Percentiles rank a stretch among this genome's conserved stretches.
phyloP scores from a whole-genome alignment of 2,797 vertebrate genomes.

The Lindbergichthys nudifrons region DNA sequence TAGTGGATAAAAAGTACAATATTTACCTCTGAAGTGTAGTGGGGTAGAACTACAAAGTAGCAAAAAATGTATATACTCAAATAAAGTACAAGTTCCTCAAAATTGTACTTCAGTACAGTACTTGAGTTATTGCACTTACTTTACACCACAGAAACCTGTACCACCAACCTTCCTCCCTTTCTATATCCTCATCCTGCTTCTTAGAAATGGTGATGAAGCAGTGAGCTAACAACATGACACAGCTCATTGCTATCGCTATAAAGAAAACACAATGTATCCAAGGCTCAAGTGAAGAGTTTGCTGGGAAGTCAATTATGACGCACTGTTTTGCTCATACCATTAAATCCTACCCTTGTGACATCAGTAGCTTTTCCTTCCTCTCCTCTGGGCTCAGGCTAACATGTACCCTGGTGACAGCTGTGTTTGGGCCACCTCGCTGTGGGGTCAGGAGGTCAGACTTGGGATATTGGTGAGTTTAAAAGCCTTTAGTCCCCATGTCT shows the following conservation, averaged over 20 bases:
- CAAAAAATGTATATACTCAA: too few relatives aligned
- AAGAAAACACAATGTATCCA: background rate
- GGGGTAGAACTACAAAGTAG: too few relatives aligned
- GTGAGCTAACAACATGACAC: constrained; percentile 22
- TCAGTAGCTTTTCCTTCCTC: constrained; percentile 19
- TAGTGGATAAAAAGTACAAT: too few relatives aligned
- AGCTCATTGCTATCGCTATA: constrained; percentile 12
- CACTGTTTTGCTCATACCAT: constrained; percentile 1
- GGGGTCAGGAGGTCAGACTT: constrained; percentile 65
- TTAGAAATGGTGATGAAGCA: background rate
- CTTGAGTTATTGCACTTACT: too few relatives aligned
- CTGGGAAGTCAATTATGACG: constrained; percentile 2
- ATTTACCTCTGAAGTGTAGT: too few relatives aligned
- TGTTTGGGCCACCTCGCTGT: constrained; percentile 74
- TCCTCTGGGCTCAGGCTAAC: background rate
- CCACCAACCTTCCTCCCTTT: background rate
- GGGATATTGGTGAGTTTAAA: constrained; percentile 63
- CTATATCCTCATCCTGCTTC: background rate
- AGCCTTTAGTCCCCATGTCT: constrained; percentile 61
- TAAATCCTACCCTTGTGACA: constrained; percentile 10
- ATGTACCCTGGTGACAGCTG: constrained; percentile 79
- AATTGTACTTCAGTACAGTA: too few relatives aligned
- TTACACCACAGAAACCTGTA: background rate
- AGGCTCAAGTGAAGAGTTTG: background rate
- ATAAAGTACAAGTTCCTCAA: too few relatives aligned